Evolutionary conservation across 2,888 invertebrate genomes (phyloP).

Genomic region (Dusona sp.): DNA sequence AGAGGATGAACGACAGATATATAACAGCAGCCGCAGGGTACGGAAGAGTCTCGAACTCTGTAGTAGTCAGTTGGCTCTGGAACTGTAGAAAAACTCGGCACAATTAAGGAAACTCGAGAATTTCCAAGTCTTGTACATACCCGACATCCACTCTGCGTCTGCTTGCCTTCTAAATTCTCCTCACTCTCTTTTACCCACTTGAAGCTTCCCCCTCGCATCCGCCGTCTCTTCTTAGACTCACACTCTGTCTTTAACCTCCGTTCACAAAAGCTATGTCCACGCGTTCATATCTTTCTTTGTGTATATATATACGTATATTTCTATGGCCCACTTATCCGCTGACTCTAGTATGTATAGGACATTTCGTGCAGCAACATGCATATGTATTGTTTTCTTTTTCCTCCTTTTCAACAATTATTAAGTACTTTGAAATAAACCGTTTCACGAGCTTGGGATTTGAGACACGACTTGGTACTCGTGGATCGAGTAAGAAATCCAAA

Average conservation of each 20-base stretch:
- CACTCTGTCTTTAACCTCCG: slow-evolving; percentile 49
- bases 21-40: slow-evolving; percentile 20
- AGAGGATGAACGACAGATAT: slow-evolving; percentile 42
- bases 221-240: slow-evolving; percentile 21
- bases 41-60: slow-evolving; percentile 30
- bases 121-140: slow-evolving; percentile 65
- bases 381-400: background rate
- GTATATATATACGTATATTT: background rate
- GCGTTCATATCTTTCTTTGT: slow-evolving; percentile 23
- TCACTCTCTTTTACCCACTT: slow-evolving; percentile 44
- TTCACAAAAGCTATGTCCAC: slow-evolving; percentile 32
- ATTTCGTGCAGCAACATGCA: background rate
- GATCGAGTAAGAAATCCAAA: background rate
- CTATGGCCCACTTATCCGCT: slow-evolving; percentile 14
- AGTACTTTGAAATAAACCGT: background rate
- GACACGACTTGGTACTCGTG: background rate
- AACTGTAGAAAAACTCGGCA: slow-evolving; percentile 55
- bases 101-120: slow-evolving; percentile 73
- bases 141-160: slow-evolving; percentile 61
- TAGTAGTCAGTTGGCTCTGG: slow-evolving; percentile 52
- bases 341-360: background rate
- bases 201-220: slow-evolving; percentile 12
- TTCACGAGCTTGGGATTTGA: background rate
- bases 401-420: background rate
- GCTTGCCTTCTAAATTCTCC: slow-evolving; percentile 70